A percentile compares a stretch with the other conserved stretches of the same genome.
phyloP scores from a whole-genome alignment of 2,888 invertebrate genomes.

The Oscheius sp. region DNA sequence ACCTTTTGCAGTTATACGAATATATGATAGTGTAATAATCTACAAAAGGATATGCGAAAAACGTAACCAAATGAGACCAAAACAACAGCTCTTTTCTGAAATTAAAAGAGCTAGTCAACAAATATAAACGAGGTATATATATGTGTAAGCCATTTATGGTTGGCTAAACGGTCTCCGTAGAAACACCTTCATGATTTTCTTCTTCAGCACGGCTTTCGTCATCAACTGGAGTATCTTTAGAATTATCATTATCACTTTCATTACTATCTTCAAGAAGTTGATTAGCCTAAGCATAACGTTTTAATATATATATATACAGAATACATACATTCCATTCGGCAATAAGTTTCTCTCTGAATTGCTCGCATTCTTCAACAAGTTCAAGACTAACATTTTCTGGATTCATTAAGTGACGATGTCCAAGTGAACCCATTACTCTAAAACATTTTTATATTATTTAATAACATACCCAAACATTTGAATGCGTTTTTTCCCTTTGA shows the following conservation, averaged over 20 bases:
- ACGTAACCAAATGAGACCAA: constrained; percentile 7
- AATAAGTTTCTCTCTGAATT: constrained; percentile 34
- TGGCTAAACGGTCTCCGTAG: too few species aligned
- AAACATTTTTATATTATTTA: not conserved
- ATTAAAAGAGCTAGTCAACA: not conserved
- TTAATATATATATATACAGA: not conserved
- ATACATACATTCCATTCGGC: constrained; percentile 33
- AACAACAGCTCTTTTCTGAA: not conserved
- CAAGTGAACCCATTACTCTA: constrained; percentile 8
- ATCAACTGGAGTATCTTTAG: not conserved
- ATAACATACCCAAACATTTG: constrained; percentile 37
- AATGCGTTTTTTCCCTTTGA: constrained; percentile 41
- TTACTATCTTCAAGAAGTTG: not conserved
- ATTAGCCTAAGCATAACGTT: not conserved
- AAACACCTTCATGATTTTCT: not conserved
- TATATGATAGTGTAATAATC: not conserved
- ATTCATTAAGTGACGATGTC: constrained; percentile 42
- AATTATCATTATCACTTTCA: not conserved
- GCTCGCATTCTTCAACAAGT: constrained; percentile 34
- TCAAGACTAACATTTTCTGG: constrained; percentile 40
- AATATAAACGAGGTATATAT: not conserved
- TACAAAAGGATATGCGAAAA: not conserved
- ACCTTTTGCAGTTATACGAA: not conserved
- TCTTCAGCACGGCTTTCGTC: not conserved
- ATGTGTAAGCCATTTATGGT: too few species aligned